A percentile compares a stretch with the other conserved stretches of the same genome.
These are phyloP conservation scores for Diabrotica balteata DNA, from an alignment of 2,888 invertebrate species.

Conservation along the genomic window DNA sequence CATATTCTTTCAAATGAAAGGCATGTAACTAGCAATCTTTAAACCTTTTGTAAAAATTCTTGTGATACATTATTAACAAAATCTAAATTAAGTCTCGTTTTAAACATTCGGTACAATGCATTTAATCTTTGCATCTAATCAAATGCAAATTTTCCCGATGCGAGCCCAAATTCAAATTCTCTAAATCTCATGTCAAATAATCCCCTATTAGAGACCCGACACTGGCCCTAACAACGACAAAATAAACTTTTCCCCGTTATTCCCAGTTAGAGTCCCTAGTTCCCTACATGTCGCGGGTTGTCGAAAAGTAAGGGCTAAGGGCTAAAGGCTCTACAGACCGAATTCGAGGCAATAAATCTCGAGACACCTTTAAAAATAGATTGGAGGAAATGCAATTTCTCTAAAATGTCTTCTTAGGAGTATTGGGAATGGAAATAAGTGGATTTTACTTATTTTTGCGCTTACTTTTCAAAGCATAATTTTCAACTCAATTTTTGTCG, in stretches of 20 bases:
- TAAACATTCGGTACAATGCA: too few relatives aligned
- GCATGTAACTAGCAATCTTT: too few relatives aligned
- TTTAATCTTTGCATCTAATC: too few relatives aligned
- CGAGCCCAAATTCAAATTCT: too few relatives aligned
- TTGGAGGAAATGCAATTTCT: conserved; percentile 25
- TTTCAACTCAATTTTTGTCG: background rate
- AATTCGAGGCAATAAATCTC: conserved; percentile 23
- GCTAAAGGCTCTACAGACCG: conserved; percentile 5
- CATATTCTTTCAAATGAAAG: too few relatives aligned
- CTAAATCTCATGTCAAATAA: too few relatives aligned
- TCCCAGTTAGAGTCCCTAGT: conserved; percentile 11
- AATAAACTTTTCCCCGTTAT: conserved; percentile 18
- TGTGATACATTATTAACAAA: too few relatives aligned
- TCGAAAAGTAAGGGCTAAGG: conserved; percentile 12
- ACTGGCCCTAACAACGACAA: conserved; percentile 2
- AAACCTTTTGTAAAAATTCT: too few relatives aligned
- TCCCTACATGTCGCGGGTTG: conserved; percentile 7
- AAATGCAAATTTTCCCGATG: too few relatives aligned
- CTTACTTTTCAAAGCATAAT: conserved; percentile 4
- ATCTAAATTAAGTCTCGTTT: too few relatives aligned
- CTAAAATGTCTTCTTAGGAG: conserved; percentile 22
- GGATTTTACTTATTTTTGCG: conserved; percentile 19
- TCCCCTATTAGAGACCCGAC: background rate
- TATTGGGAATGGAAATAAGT: conserved; percentile 13
- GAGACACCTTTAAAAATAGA: conserved; percentile 27